Conservation (phyloP, 2,797 vertebrate species). For the Amblyopsis hoosieri region DNA sequence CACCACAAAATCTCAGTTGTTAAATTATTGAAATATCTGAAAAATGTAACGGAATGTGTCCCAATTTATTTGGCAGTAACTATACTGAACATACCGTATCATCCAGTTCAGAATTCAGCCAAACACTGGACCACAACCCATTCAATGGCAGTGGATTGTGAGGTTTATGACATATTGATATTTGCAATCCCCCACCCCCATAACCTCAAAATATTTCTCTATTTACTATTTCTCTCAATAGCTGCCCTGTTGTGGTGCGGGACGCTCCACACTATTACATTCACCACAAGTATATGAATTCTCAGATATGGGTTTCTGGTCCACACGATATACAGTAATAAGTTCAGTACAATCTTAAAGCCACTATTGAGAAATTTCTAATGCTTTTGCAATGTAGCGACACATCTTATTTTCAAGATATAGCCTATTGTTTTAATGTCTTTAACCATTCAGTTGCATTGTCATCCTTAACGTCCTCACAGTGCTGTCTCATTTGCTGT, state of each 20-base stretch:
- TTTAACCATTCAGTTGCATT: too few species aligned
- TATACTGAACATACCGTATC: slow-evolving; percentile 24
- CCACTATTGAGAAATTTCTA: too few species aligned
- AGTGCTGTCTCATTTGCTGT: too few species aligned
- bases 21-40: slow-evolving; percentile 46
- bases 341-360: too few species aligned
- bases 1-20: slow-evolving; percentile 47
- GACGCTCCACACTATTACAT: slow-evolving; percentile 31
- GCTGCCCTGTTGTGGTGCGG: slow-evolving; percentile 36
- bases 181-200: slow-evolving; percentile 31
- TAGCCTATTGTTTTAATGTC: too few species aligned
- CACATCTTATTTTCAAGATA: too few species aligned
- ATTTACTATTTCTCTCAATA: slow-evolving; percentile 37
- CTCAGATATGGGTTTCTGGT: slow-evolving; percentile 20
- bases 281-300: slow-evolving; percentile 29
- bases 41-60: slow-evolving; percentile 22
- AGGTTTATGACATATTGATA: slow-evolving; percentile 33
- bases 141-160: slow-evolving; percentile 20
- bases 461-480: too few species aligned
- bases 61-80: too few species aligned
- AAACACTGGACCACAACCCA: slow-evolving; percentile 37
- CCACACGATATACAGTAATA: too few species aligned
- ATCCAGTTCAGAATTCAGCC: slow-evolving; percentile 33
- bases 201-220: slow-evolving; percentile 36
- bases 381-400: too few species aligned